Evolutionary conservation across 2,797 vertebrate genomes (phyloP).

Genomic region (Anas capensis): DNA sequence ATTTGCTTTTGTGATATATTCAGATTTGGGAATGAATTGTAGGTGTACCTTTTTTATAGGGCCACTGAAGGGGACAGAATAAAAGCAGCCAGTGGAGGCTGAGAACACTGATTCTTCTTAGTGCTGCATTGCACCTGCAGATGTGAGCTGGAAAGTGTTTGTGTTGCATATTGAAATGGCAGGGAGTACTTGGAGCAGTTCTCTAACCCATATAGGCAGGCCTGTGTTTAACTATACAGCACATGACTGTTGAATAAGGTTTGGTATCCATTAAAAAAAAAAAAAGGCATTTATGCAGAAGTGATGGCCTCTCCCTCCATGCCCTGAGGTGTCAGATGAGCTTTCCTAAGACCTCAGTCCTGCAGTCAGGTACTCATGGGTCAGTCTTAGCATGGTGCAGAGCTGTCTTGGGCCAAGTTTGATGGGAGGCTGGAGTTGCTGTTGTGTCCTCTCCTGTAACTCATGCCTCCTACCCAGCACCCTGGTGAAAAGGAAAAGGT

Average conservation of each 20-base stretch:
- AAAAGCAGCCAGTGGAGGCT: neutral
- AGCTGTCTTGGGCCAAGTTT: neutral
- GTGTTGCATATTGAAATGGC: neutral
- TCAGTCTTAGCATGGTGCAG: neutral
- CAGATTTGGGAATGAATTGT: slow-evolving; percentile 19
- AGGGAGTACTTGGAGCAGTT: neutral
- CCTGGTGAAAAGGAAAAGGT: neutral
- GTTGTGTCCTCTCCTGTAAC: neutral
- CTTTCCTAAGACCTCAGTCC: neutral
- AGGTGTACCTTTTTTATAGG: slow-evolving; percentile 2
- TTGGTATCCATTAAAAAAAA: neutral
- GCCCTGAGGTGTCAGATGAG: neutral
- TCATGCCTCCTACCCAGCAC: neutral
- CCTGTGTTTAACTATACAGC: neutral
- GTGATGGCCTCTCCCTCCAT: neutral
- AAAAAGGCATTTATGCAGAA: neutral
- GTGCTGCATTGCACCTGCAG: rapidly evolving
- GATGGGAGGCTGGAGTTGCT: neutral
- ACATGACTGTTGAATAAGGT: neutral
- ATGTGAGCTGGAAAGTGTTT: neutral
- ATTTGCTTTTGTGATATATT: neutral
- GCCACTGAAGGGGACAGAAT: neutral
- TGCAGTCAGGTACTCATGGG: neutral
- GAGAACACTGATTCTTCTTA: neutral
- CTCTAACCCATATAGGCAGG: neutral